Base-by-base conservation (phyloP, 1,140 invertebrate genomes). In the Asobara japonica region DNA sequence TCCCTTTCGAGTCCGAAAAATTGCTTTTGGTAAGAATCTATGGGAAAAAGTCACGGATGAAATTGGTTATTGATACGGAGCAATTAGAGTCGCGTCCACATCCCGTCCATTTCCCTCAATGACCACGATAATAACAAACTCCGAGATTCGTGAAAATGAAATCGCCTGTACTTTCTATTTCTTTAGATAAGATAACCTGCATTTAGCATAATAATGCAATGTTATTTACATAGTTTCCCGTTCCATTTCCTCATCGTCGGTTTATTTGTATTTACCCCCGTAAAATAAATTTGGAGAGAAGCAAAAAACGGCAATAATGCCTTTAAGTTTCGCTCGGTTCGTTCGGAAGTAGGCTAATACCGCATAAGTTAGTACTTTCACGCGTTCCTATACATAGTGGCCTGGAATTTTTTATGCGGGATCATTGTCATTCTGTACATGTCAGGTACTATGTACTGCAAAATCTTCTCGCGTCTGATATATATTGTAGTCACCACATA, bases 311-410 rank as follows among this genome's bases (percentile, higher is more conserved):
- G 27, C 5, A 45, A 67, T 51, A 45, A 45, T 45, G 41, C 41
- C 60, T 11, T 20, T 11, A 66, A 66, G 33, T 66, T 33, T 66
- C 33, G 33, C 65, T 66, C 33, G 7, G 33, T 27, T 30, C 5
- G n/a, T 29, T 30, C 62, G 3, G 33, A 68, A 68, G 65, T 68
- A 68, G 65, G 65, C 65, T 48, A 68, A 68, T 68, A 68, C 36
- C 41, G 65, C 36, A 31, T 68, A 51, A 68, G 45, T 68, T 68
- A 51, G 29, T 68, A 41, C 36, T 68, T 51, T 68, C 65, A 68
- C 65, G 65, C 45, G 36, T 51, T 22, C 20, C 27, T 33, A 3
- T 67, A 7, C 10, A 30, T 16, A 62, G 25, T 51, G 36, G 45
- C 27, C 65, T 68, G 65, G 45, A 68, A 68, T 48, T 68, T 68